These are phyloP conservation scores for Clavelina lepadiformis DNA, from an alignment of 23 tunicate genomes.

Conservation along the genomic window DNA sequence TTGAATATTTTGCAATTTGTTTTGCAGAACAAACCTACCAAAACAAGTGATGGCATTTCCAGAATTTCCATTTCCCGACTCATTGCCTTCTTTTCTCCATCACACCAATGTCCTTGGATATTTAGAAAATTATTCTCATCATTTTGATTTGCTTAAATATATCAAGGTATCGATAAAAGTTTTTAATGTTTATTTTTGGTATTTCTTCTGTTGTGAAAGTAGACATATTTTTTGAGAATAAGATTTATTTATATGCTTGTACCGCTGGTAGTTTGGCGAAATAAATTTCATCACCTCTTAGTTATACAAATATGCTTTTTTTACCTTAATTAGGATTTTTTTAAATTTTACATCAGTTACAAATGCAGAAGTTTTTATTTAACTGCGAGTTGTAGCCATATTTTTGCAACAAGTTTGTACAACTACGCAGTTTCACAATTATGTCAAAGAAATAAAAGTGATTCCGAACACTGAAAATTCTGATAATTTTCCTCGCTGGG, in stretches of 20 bases:
- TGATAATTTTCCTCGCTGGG: slow-evolving; percentile 26
- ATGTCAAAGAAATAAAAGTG: slow-evolving; percentile 37
- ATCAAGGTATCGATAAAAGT: slow-evolving; percentile 31
- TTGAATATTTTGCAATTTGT: too few species aligned
- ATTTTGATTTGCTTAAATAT: slow-evolving; percentile 36
- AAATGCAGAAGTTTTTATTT: too few species aligned
- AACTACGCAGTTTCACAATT: slow-evolving; percentile 56
- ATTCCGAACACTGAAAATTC: slow-evolving; percentile 1
- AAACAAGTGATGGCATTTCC: slow-evolving; percentile 92
- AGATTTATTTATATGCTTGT: too few species aligned
- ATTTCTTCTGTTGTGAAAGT: neutral
- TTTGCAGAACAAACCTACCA: slow-evolving; percentile 66
- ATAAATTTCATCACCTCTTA: too few species aligned
- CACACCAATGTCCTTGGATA: slow-evolving; percentile 56
- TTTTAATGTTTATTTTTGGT: neutral
- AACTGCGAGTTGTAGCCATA: too few species aligned
- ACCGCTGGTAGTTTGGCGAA: too few species aligned
- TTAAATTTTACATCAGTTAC: too few species aligned
- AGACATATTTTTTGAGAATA: too few species aligned
- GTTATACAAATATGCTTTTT: too few species aligned
- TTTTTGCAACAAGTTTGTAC: neutral
- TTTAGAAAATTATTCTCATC: slow-evolving; percentile 30
- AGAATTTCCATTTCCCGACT: slow-evolving; percentile 53
- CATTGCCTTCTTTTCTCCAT: slow-evolving; percentile 52
- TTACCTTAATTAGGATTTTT: too few species aligned